Conservation (phyloP, 2,797 vertebrate species). For the Thamnophis elegans region DNA sequence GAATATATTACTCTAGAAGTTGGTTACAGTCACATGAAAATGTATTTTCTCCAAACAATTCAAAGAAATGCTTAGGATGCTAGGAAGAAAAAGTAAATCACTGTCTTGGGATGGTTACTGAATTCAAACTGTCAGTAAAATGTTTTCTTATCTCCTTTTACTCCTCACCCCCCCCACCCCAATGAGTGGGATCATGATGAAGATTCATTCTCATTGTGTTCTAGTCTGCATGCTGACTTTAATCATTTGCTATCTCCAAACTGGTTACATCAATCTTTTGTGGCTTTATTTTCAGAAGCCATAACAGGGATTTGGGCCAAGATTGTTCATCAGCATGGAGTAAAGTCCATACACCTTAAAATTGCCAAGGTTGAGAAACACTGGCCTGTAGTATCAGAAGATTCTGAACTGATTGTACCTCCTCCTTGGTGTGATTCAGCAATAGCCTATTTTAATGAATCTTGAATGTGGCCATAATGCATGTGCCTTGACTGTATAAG, state of each 20-base stretch:
- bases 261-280: neutral
- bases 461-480: neutral
- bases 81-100: slow-evolving; percentile 11
- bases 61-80: slow-evolving; percentile 30
- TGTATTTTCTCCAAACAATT: slow-evolving; percentile 40
- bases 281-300: neutral
- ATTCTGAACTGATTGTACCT: neutral
- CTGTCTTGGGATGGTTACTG: slow-evolving; percentile 27
- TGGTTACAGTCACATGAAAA: slow-evolving; percentile 26
- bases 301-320: neutral
- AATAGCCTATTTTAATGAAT: neutral
- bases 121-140: slow-evolving; percentile 31
- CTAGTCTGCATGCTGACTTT: neutral
- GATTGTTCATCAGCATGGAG: neutral
- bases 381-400: neutral
- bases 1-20: slow-evolving; percentile 29
- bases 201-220: neutral
- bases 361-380: neutral
- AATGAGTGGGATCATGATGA: neutral
- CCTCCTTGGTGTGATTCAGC: neutral
- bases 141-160: neutral
- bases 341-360: neutral
- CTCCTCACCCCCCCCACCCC: neutral
- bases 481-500: neutral
- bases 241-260: neutral